Percentiles rank a stretch among this genome's conserved stretches.
Conservation (phyloP, 2,113 vertebrate genomes). For the Engraulis encrasicolus region DNA sequence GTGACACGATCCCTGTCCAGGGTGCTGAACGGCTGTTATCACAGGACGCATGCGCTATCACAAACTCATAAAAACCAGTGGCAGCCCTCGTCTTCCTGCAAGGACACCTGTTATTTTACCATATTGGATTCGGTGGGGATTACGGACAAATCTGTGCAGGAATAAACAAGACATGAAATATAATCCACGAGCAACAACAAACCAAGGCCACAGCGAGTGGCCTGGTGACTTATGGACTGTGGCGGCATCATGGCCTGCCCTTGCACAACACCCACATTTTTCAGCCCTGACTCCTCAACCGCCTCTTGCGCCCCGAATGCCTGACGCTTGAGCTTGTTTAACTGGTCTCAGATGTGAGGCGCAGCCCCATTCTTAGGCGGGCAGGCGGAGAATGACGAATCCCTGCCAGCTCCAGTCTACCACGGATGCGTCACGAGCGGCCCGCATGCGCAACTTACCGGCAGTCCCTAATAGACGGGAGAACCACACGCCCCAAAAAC, state of each 20-base stretch:
- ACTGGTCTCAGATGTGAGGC: neutral
- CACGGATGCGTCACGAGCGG: neutral
- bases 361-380: neutral
- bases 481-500: conserved; percentile 65
- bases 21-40: conserved; percentile 34
- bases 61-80: neutral
- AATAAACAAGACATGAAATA: neutral
- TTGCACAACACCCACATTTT: neutral
- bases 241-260: neutral
- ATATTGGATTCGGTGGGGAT: too few species aligned
- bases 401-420: neutral
- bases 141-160: too few species aligned
- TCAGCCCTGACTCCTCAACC: neutral
- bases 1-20: conserved; percentile 44
- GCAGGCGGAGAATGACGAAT: neutral
- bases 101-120: neutral
- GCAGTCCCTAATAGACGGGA: conserved; percentile 48
- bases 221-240: neutral
- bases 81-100: neutral
- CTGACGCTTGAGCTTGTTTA: neutral
- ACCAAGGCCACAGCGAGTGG: too few species aligned
- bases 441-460: conserved; percentile 11
- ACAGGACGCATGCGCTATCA: neutral
- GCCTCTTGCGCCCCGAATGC: neutral
- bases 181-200: neutral